Evolutionary conservation across 2,113 vertebrate species (phyloP).

Genomic region (Lasiurus borealis): DNA sequence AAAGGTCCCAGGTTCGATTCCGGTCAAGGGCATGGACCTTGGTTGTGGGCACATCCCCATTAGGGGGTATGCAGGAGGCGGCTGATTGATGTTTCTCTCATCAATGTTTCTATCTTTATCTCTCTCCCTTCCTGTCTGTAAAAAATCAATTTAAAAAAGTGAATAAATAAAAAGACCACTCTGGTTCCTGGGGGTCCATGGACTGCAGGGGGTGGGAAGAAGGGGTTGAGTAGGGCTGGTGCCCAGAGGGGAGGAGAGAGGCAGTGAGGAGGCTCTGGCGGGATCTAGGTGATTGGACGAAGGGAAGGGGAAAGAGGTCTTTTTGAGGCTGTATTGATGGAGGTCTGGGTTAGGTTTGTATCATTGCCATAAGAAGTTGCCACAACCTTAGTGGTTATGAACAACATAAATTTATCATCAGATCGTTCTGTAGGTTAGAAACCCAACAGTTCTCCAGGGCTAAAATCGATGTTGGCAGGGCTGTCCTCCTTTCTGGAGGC

Average conservation of each 20-base stretch:
- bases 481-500: neutral
- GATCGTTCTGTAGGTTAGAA: neutral
- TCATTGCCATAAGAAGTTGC: neutral
- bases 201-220: neutral
- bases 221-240: neutral
- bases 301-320: neutral
- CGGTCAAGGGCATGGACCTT: no score
- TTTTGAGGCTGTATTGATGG: neutral
- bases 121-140: no score
- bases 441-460: neutral
- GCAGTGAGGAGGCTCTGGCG: neutral
- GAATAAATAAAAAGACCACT: neutral
- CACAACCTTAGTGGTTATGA: neutral
- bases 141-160: neutral
- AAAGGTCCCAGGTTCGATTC: no score
- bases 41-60: no score
- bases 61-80: no score
- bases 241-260: rapidly evolving
- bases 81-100: no score
- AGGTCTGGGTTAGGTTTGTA: neutral
- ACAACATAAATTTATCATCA: neutral
- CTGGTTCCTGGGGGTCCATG: neutral
- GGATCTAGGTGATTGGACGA: neutral
- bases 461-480: neutral
- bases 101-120: no score